Conservation (phyloP, 92 coral and sea anemone species). For the Porites rus region DNA sequence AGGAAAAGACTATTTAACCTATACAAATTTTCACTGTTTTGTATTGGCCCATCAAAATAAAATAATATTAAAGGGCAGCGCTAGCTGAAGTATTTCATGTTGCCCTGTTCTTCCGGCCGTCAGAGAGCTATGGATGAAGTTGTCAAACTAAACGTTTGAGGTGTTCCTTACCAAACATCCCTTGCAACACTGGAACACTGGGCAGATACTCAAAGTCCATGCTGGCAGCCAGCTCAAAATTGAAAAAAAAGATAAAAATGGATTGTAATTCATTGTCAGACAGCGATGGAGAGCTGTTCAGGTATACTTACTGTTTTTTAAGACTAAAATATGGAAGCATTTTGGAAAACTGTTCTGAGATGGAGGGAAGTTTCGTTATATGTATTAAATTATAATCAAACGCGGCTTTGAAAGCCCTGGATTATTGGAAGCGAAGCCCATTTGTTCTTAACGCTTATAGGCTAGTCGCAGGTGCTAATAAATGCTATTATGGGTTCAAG, state of each 20-base stretch:
- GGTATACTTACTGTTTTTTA: slow-evolving; percentile 14
- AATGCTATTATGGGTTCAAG: too few species aligned
- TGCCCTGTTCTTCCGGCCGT: not conserved
- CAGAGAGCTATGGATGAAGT: slow-evolving; percentile 42
- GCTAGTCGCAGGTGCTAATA: too few species aligned
- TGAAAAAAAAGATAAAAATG: slow-evolving; percentile 54
- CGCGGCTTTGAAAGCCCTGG: too few species aligned
- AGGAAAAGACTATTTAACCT: too few species aligned
- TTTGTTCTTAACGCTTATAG: too few species aligned
- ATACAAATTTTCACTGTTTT: too few species aligned
- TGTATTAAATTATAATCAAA: too few species aligned
- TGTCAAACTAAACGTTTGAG: slow-evolving; percentile 68
- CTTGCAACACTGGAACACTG: slow-evolving; percentile 43
- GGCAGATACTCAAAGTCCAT: slow-evolving; percentile 60
- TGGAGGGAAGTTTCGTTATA: too few species aligned
- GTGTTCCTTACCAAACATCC: slow-evolving; percentile 64
- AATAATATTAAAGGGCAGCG: not conserved
- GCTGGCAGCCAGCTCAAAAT: slow-evolving; percentile 71
- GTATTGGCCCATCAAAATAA: too few species aligned
- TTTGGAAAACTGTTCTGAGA: too few species aligned
- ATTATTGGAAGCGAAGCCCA: too few species aligned
- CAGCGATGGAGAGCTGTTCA: slow-evolving; percentile 69
- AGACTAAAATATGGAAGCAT: too few species aligned
- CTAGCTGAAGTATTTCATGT: not conserved
- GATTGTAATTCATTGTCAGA: slow-evolving; percentile 68